A percentile compares a stretch with the other conserved stretches of the same genome.
Conservation (phyloP, 2,113 vertebrate genomes). For the Terrapene triunguis region DNA sequence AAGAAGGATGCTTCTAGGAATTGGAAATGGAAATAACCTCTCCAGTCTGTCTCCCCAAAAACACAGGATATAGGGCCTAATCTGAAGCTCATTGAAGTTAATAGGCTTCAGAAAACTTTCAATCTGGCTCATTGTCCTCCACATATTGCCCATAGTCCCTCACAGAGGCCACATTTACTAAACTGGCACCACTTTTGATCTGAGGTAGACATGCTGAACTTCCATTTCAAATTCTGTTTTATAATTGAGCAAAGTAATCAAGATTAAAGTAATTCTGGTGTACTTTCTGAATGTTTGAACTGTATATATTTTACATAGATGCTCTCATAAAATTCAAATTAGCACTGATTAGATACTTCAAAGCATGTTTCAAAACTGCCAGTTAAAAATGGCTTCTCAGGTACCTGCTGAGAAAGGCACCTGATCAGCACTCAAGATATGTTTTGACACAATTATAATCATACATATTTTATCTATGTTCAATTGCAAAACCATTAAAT, state of each 20-base stretch:
- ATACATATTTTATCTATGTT: not conserved
- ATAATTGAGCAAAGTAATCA: slow-evolving; percentile 12
- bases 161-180: not conserved
- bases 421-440: not conserved
- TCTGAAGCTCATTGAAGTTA: not conserved
- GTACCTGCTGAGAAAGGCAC: not conserved
- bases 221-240: slow-evolving; percentile 35
- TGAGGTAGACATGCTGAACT: not conserved
- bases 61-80: not conserved
- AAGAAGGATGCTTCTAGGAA: not conserved
- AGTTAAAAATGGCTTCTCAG: slow-evolving; percentile 20
- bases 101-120: not conserved
- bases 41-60: not conserved
- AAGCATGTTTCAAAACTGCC: not conserved
- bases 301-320: not conserved
- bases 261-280: slow-evolving; percentile 9
- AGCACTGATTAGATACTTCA: not conserved
- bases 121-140: not conserved
- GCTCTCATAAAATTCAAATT: slow-evolving; percentile 46
- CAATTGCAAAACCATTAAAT: not conserved
- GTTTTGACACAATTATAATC: not conserved
- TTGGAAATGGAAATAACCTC: not conserved
- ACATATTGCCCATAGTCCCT: not conserved
- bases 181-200: not conserved
- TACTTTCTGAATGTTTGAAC: not conserved